Percentiles rank a stretch among this genome's conserved stretches.
Evolutionary conservation across 2,888 invertebrate species (phyloP).

Genomic region (Parelbella ahira): DNA sequence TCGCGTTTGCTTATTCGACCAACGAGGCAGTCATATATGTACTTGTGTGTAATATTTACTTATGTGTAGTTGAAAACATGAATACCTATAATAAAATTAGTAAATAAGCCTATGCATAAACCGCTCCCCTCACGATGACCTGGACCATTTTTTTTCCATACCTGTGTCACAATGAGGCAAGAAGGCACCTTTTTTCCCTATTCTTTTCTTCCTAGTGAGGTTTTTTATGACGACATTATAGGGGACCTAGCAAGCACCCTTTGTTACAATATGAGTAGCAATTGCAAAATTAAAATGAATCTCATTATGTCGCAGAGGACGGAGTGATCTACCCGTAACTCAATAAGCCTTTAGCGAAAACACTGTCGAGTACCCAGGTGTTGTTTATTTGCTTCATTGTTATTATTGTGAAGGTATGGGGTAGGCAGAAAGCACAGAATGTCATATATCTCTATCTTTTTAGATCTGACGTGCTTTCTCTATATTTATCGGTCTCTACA

Average conservation of each 20-base stretch:
- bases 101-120: conserved; percentile 65
- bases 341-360: conserved; percentile 8
- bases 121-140: conserved; percentile 49
- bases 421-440: too few species aligned
- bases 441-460: too few species aligned
- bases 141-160: conserved; percentile 63
- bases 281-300: conserved; percentile 42
- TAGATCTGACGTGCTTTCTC: too few species aligned
- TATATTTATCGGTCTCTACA: too few species aligned
- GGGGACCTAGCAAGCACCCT: conserved; percentile 42
- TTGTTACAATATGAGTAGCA: conserved; percentile 42
- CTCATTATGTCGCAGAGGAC: conserved; percentile 19
- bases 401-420: too few species aligned
- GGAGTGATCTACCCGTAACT: conserved; percentile 13
- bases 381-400: too few species aligned
- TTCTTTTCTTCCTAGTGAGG: conserved; percentile 49
- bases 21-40: too few species aligned
- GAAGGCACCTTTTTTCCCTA: conserved; percentile 42
- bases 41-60: too few species aligned
- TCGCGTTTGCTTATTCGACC: too few species aligned
- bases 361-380: not conserved
- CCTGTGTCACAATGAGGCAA: conserved; percentile 57
- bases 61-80: too few species aligned
- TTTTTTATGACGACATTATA: conserved; percentile 50
- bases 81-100: too few species aligned